phyloP scores from a whole-genome alignment of 53 echinoderm and acorn worm genomes.

The Henricia sp. region DNA sequence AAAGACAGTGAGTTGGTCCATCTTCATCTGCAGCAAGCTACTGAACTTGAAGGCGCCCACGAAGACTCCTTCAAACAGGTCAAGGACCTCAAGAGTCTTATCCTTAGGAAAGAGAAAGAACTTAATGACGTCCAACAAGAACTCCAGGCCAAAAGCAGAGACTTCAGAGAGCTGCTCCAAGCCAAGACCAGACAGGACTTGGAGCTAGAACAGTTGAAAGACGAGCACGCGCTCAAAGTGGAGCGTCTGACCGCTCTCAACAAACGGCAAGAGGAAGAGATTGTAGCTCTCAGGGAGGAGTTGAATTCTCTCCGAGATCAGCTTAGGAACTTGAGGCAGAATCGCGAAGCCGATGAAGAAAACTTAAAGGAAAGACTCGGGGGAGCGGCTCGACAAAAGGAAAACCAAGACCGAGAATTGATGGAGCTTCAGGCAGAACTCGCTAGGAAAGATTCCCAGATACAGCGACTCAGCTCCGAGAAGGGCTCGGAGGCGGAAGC shows the following conservation, averaged over 20 bases:
- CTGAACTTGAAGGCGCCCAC: conserved; percentile 80
- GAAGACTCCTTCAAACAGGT: conserved; percentile 74
- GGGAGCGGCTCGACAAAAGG: conserved; percentile 64
- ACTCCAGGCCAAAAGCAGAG: conserved; percentile 66
- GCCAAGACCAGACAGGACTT: conserved; percentile 84
- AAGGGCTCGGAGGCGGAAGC: conserved; percentile 60
- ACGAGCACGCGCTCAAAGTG: conserved; percentile 67
- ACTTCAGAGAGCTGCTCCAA: conserved; percentile 71
- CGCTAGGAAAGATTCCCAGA: conserved; percentile 63
- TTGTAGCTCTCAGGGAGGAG: conserved; percentile 72
- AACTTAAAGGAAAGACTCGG: conserved; percentile 77
- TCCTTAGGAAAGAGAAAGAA: conserved; percentile 84
- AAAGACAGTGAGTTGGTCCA: conserved; percentile 82
- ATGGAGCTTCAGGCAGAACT: conserved; percentile 67
- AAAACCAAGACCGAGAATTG: conserved; percentile 63
- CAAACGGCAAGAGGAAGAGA: conserved; percentile 86
- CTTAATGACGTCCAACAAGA: conserved; percentile 72
- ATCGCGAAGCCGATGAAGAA: conserved; percentile 69
- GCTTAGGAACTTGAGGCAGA: conserved; percentile 57
- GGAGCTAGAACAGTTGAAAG: conserved; percentile 79
- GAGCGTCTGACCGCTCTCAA: conserved; percentile 84
- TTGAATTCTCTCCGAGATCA: conserved; percentile 65
- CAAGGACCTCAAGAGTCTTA: conserved; percentile 76
- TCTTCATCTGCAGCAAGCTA: conserved; percentile 72
- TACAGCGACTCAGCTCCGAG: conserved; percentile 33